Conservation (phyloP, 1,140 invertebrate species). For the Bombus vancouverensis region DNA sequence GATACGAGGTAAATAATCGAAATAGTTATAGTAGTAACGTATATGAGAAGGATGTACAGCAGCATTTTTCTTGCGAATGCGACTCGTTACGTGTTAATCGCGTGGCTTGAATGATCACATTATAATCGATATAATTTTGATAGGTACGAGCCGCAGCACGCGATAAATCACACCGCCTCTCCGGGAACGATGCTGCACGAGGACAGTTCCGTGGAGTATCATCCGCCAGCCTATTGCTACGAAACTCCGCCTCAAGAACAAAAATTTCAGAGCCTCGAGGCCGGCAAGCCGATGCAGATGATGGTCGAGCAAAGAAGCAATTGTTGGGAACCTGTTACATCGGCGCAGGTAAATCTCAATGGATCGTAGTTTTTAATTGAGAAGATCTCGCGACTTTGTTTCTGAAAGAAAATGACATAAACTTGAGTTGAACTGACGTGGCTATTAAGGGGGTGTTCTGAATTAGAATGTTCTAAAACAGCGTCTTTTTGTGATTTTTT, state of each 20-base stretch:
- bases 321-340: conserved; percentile 75
- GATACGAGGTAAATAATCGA: background rate
- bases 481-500: no score
- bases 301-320: conserved; percentile 64
- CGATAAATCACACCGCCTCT: conserved; percentile 69
- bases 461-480: no score
- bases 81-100: background rate
- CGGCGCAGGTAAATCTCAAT: conserved; percentile 66
- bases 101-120: background rate
- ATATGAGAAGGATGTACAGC: background rate
- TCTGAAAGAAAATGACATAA: background rate
- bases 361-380: background rate
- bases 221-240: conserved; percentile 75
- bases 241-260: conserved; percentile 78
- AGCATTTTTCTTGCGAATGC: background rate
- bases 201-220: conserved; percentile 79
- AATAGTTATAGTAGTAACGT: background rate
- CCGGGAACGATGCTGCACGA: conserved; percentile 75
- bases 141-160: conserved; percentile 73
- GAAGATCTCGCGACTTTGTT: no score
- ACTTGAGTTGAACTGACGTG: no score
- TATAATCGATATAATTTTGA: conserved; percentile 9
- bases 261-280: conserved; percentile 72
- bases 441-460: no score
- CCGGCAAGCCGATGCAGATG: conserved; percentile 63